Evolutionary conservation across 2,113 vertebrate species (phyloP), one percentile per base, ranked within the genome.

Genomic region (Syrrhaptes paradoxus): DNA sequence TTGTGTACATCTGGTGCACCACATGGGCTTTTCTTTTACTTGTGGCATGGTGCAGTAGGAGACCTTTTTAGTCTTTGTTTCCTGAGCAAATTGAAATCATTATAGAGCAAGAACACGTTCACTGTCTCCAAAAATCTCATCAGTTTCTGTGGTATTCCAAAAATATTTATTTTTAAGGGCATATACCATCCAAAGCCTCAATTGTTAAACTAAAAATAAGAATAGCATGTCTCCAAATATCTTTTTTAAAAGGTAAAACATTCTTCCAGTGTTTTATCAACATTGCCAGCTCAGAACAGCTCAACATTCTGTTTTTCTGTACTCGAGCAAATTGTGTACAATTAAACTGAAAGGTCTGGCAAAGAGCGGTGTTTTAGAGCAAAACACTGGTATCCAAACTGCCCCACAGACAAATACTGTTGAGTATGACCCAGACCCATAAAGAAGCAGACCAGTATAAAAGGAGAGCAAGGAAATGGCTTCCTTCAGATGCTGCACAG

Each of bases 261-360:
- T 11, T 83, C 25, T 79, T 70, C 11, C 45, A 61, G 36, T 55
- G 20, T 92, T 79, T 76, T 81, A 38, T 36, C 63, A 67, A 63
- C 34, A 63, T 5, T 91, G 45, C 62, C 75, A 86, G 36, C 65
- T 90, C 46, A 71, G 68, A 85, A 51, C 29, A 73, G 36, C 17
- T 70, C 85, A 90, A 29, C 67, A 15, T 67, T 94, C 78, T 91
- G 89, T 24, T 94, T 91, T 84, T 63, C 72, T 68, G 36, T 51
- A 25, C 45, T 65, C 65, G 91, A 91, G 63, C 48, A 74, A 90
- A 93, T 87, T 63, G 48, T 43, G 38, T 77, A 71, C 51, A 77
- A 92, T 80, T 90, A 71, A 90, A 90, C 20, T 38, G 38, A 93
- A 86, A 95, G 21, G 21, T 63, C 43, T 86, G 86, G 63, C 71